A percentile compares a stretch with the other conserved stretches of the same genome.
These are phyloP conservation scores for Cassiopea xamachana DNA, from an alignment of 30 jellyfish, hydroid and myxozoan genomes.

Conservation along the genomic window DNA sequence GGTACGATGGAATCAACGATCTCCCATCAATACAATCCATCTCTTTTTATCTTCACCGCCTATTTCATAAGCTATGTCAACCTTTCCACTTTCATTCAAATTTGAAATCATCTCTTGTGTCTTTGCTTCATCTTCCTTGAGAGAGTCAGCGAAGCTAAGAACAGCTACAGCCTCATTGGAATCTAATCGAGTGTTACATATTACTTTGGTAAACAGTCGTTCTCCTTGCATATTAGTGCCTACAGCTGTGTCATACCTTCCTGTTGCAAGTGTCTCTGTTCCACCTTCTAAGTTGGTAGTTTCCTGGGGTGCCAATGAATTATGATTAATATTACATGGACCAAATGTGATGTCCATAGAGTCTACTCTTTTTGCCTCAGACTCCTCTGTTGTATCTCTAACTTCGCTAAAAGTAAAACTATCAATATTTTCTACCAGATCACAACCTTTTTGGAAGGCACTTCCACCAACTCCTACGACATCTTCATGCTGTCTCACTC, in stretches of 20 bases:
- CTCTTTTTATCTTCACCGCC: neutral
- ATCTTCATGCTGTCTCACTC: neutral
- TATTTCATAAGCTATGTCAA: neutral
- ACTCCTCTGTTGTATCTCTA: no score
- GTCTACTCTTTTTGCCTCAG: no score
- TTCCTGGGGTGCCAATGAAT: no score
- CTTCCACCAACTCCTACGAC: neutral
- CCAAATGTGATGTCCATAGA: no score
- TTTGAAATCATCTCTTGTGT: neutral
- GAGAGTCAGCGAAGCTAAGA: neutral
- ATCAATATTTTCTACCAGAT: no score
- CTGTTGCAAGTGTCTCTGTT: neutral
- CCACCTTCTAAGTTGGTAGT: no score
- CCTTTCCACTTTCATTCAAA: neutral
- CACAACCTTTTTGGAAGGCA: no score
- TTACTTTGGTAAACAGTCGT: neutral
- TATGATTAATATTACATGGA: no score
- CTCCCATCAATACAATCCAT: neutral
- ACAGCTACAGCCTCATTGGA: slow-evolving; percentile 4
- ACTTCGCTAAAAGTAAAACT: no score
- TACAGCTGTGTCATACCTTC: neutral
- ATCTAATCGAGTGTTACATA: neutral
- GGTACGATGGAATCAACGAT: slow-evolving; percentile 7
- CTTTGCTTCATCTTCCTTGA: neutral
- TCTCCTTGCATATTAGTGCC: neutral